phyloP scores from a whole-genome alignment of 1,140 invertebrate genomes.

The Condylostylus longicornis region DNA sequence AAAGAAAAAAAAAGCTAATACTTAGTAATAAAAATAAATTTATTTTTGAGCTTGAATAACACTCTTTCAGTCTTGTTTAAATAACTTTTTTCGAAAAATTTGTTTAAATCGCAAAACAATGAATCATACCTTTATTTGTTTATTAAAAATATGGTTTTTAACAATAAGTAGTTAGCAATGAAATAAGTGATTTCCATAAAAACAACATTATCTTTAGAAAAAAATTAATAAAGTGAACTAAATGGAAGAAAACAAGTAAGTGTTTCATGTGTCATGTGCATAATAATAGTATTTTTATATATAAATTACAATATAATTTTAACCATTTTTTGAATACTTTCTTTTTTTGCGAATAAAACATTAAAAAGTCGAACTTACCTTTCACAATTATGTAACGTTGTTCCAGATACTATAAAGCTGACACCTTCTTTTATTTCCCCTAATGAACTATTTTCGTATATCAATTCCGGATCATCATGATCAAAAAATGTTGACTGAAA shows the following conservation, averaged over 20 bases:
- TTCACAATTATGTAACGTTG: conserved; percentile 21
- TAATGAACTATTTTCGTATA: conserved; percentile 19
- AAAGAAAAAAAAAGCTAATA: background rate
- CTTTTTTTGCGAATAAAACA: background rate
- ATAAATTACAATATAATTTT: background rate
- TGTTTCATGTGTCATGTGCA: too few relatives aligned
- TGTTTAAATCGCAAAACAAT: background rate
- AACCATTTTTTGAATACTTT: background rate
- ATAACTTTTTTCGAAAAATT: too few relatives aligned
- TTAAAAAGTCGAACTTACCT: conserved; percentile 12
- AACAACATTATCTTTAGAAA: too few relatives aligned
- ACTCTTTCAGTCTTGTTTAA: too few relatives aligned
- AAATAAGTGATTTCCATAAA: too few relatives aligned
- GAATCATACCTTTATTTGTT: too few relatives aligned
- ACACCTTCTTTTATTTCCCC: conserved; percentile 19
- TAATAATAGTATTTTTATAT: background rate
- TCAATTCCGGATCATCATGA: conserved; percentile 16
- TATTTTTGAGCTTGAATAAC: too few relatives aligned
- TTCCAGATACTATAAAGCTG: conserved; percentile 22
- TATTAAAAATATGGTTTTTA: too few relatives aligned
- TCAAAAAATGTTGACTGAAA: conserved; percentile 24
- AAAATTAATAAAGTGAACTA: too few relatives aligned
- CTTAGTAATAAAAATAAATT: too few relatives aligned
- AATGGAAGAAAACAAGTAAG: too few relatives aligned
- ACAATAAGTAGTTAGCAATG: too few relatives aligned